Evolutionary conservation across 2,888 invertebrate genomes (phyloP).

Genomic region (Blera fallax): DNA sequence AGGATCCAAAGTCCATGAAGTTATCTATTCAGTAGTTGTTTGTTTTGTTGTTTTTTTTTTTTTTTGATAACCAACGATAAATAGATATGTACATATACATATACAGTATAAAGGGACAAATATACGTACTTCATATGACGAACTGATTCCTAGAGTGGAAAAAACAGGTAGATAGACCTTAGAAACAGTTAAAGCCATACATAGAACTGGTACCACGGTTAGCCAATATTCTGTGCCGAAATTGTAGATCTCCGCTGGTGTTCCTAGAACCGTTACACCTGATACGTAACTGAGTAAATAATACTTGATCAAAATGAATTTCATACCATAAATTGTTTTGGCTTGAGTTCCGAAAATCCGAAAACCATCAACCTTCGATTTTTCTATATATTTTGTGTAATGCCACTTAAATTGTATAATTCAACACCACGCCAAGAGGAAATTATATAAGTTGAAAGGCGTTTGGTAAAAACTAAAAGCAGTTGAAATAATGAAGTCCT

Average conservation of each 20-base stretch:
- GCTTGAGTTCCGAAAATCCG: constrained; percentile 23
- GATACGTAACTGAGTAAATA: constrained; percentile 88
- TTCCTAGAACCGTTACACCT: constrained; percentile 93
- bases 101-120: background rate
- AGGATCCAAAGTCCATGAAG: constrained; percentile 59
- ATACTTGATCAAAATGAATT: constrained; percentile 23
- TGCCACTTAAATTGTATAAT: no score
- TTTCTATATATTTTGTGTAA: background rate
- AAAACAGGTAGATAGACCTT: constrained; percentile 92
- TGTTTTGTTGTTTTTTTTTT: no score
- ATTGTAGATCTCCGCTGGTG: constrained; percentile 93
- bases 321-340: background rate
- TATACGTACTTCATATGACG: constrained; percentile 89
- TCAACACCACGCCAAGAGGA: no score
- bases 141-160: constrained; percentile 88
- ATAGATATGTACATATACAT: constrained; percentile 11
- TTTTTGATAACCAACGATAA: constrained; percentile 29
- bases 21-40: constrained; percentile 17
- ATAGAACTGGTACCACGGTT: constrained; percentile 87
- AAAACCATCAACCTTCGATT: background rate
- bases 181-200: constrained; percentile 87
- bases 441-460: no score
- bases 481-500: no score
- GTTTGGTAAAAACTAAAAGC: no score
- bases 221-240: constrained; percentile 93